Evolutionary conservation across 37 sponge, comb jelly and placozoan genomes (phyloP).

Genomic region (Dysidea cf. avara): DNA sequence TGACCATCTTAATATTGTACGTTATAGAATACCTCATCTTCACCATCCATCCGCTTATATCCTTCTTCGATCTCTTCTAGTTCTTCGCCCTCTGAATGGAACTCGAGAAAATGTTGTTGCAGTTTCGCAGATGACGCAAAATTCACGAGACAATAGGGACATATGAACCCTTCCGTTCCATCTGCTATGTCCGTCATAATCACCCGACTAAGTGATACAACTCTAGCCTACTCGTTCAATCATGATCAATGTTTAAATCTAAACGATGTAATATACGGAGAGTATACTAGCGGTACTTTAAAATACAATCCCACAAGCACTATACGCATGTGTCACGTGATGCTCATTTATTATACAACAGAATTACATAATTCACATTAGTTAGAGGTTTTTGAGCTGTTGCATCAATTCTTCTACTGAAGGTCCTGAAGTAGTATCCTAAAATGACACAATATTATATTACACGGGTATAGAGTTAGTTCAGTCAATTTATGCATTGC

Average conservation of each 20-base stretch:
- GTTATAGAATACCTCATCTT: background rate
- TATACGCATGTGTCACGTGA: too few relatives aligned
- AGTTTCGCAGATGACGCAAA: slow-evolving; percentile 57
- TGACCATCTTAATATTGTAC: too few relatives aligned
- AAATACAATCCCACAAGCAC: too few relatives aligned
- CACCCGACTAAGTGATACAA: too few relatives aligned
- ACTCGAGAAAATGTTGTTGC: slow-evolving; percentile 66
- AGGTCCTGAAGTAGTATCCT: slow-evolving; percentile 1
- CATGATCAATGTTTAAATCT: too few relatives aligned
- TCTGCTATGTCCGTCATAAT: too few relatives aligned
- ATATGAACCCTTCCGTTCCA: slow-evolving; percentile 83
- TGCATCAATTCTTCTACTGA: slow-evolving; percentile 72
- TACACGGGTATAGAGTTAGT: background rate
- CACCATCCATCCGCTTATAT: background rate
- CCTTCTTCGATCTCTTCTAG: slow-evolving; percentile 19
- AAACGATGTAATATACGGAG: too few relatives aligned
- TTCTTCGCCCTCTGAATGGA: slow-evolving; percentile 46
- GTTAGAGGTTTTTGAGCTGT: slow-evolving; percentile 66
- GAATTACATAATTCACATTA: background rate
- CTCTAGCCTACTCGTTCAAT: too few relatives aligned
- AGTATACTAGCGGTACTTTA: too few relatives aligned
- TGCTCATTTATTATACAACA: too few relatives aligned
- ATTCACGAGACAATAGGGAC: slow-evolving; percentile 82
- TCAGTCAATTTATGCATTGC: too few relatives aligned
- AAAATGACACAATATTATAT: background rate